These are phyloP conservation scores for Teleopsis dalmanni DNA, from an alignment of 1,140 invertebrate species.

Conservation along the genomic window DNA sequence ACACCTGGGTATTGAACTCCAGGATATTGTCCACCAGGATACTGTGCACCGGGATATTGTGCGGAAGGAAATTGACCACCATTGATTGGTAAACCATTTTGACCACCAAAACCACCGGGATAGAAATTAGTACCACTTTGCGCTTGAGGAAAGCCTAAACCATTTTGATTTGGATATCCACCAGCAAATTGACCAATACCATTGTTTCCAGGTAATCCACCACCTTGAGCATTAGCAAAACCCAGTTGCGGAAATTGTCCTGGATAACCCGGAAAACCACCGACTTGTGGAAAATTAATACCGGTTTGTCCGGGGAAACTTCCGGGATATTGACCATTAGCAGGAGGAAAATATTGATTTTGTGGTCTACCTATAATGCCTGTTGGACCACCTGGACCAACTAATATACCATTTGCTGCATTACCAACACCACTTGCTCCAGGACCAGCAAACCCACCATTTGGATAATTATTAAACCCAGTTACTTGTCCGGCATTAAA, in stretches of 20 bases:
- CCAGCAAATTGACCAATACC: constrained; percentile 13
- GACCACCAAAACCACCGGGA: background rate
- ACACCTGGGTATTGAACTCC: constrained; percentile 11
- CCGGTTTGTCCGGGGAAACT: background rate
- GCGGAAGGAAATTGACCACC: constrained; percentile 22
- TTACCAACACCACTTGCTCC: too few species aligned
- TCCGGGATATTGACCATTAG: constrained; percentile 1
- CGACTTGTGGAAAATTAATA: background rate
- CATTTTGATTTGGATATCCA: background rate
- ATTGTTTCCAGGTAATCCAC: constrained; percentile 15
- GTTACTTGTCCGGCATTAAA: constrained; percentile 3
- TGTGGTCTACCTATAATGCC: constrained; percentile 45
- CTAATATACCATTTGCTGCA: constrained; percentile 45
- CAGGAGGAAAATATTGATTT: constrained; percentile 14
- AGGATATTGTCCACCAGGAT: constrained; percentile 22
- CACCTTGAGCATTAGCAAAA: too few species aligned
- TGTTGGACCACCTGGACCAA: constrained; percentile 53
- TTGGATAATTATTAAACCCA: constrained; percentile 16
- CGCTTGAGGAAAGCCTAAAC: too few species aligned
- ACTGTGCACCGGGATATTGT: constrained; percentile 26
- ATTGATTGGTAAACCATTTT: background rate
- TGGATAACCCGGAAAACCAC: background rate
- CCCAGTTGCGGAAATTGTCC: constrained; percentile 2
- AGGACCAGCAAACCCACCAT: constrained; percentile 11
- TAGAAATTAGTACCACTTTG: too few species aligned